These are phyloP conservation scores for Mastacembelus armatus DNA, from an alignment of 2,797 vertebrate genomes.

Conservation along the genomic window DNA sequence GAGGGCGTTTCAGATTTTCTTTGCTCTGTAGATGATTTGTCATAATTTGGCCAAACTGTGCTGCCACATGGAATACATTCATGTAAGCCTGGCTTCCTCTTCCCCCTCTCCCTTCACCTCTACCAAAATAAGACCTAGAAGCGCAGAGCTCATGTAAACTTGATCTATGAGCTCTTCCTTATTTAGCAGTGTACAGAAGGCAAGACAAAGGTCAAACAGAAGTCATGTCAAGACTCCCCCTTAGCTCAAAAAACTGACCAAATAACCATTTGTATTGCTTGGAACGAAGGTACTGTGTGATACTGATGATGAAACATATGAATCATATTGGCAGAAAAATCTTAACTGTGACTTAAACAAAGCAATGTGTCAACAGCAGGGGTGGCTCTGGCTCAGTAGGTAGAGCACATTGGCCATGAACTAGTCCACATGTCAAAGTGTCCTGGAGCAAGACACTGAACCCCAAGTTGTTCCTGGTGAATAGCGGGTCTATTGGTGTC, in stretches of 20 bases:
- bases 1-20: background rate
- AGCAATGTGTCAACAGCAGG: background rate
- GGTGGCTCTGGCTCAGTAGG: too few species aligned
- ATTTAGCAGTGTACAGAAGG: background rate
- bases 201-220: slow-evolving; percentile 4
- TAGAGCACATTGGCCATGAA: too few species aligned
- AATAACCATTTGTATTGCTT: background rate
- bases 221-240: slow-evolving; percentile 3
- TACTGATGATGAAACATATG: background rate
- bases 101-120: background rate
- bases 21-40: slow-evolving; percentile 29
- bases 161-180: background rate
- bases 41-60: slow-evolving; percentile 20
- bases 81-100: background rate
- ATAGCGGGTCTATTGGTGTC: too few species aligned
- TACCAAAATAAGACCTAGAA: slow-evolving; percentile 6
- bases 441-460: too few species aligned
- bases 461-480: too few species aligned
- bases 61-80: slow-evolving; percentile 29
- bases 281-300: too few species aligned
- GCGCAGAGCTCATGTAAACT: slow-evolving; percentile 1
- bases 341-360: background rate
- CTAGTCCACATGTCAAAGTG: too few species aligned
- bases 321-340: background rate
- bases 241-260: background rate